Evolutionary conservation across 1,140 invertebrate genomes (phyloP).

Genomic region (Caenorhabditis briggsae): DNA sequence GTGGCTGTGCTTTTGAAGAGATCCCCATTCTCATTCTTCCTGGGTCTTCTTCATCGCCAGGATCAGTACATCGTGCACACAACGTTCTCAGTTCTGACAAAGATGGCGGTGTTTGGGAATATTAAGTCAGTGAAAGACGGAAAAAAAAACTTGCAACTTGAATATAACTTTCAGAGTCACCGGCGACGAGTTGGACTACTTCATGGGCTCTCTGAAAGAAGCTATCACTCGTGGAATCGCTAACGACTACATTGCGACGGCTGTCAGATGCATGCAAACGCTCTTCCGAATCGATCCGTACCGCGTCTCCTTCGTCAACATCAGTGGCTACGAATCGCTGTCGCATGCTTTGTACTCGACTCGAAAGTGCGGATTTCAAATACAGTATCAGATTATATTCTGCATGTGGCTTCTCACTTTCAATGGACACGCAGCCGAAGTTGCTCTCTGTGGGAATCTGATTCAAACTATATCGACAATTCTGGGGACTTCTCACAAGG

Average conservation of each 20-base stretch:
- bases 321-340: slow-evolving; percentile 88
- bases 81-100: slow-evolving; percentile 78
- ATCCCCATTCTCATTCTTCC: slow-evolving; percentile 92
- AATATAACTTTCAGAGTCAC: slow-evolving; percentile 59
- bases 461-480: slow-evolving; percentile 98
- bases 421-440: slow-evolving; percentile 87
- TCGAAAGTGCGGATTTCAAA: slow-evolving; percentile 95
- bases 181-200: slow-evolving; percentile 89
- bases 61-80: slow-evolving; percentile 98
- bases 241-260: slow-evolving; percentile 99
- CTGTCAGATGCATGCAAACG: slow-evolving; percentile 98
- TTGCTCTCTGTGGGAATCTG: slow-evolving; percentile 85
- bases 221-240: slow-evolving; percentile 90
- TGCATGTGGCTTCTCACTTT: slow-evolving; percentile 96
- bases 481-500: slow-evolving; percentile 95
- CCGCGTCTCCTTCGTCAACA: slow-evolving; percentile 91
- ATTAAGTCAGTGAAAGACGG: background rate
- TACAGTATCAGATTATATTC: slow-evolving; percentile 98
- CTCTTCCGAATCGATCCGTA: slow-evolving; percentile 97
- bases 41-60: slow-evolving; percentile 92
- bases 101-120: slow-evolving; percentile 46
- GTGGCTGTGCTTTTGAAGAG: slow-evolving; percentile 87
- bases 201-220: slow-evolving; percentile 98
- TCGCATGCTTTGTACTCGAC: slow-evolving; percentile 83
- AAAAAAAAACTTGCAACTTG: slow-evolving; percentile 18